Conservation (phyloP, 2,113 vertebrate species). For the Macroglossus sobrinus region DNA sequence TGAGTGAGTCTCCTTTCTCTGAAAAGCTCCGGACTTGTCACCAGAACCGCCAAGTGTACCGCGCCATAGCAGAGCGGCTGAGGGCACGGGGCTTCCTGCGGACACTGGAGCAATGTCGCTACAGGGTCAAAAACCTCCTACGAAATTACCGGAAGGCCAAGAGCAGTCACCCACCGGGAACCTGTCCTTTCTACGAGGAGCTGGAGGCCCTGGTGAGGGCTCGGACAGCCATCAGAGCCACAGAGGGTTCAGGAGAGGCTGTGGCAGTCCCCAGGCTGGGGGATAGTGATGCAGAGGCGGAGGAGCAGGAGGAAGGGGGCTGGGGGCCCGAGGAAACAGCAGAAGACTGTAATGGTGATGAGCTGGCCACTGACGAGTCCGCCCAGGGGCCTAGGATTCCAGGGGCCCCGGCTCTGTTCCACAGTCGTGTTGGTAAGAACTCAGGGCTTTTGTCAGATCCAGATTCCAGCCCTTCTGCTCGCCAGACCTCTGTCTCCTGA, state of each 20-base stretch:
- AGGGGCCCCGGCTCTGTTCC: slow-evolving; percentile 55
- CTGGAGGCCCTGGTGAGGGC: slow-evolving; percentile 71
- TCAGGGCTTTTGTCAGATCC: neutral
- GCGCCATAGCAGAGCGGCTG: slow-evolving; percentile 70
- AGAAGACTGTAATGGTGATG: slow-evolving; percentile 23
- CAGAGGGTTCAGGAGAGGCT: neutral
- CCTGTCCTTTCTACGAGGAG: slow-evolving; percentile 75
- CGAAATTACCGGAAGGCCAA: slow-evolving; percentile 77
- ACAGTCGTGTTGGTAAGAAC: slow-evolving; percentile 75
- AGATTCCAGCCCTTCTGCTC: neutral
- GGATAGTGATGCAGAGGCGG: slow-evolving; percentile 67
- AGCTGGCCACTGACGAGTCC: neutral
- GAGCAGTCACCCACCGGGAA: slow-evolving; percentile 70
- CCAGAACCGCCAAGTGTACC: slow-evolving; percentile 75
- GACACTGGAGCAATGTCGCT: slow-evolving; percentile 76
- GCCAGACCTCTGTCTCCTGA: neutral
- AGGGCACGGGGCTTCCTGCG: slow-evolving; percentile 73
- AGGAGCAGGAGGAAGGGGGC: slow-evolving; percentile 66
- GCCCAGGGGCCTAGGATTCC: neutral
- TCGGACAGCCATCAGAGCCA: slow-evolving; percentile 43
- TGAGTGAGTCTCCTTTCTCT: slow-evolving; percentile 73
- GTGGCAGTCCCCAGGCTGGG: slow-evolving; percentile 52
- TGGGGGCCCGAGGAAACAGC: slow-evolving; percentile 62
- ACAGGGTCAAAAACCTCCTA: slow-evolving; percentile 76
- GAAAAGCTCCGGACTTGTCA: slow-evolving; percentile 76